phyloP scores from a whole-genome alignment of 2,113 vertebrate species.

The Mesitornis unicolor region DNA sequence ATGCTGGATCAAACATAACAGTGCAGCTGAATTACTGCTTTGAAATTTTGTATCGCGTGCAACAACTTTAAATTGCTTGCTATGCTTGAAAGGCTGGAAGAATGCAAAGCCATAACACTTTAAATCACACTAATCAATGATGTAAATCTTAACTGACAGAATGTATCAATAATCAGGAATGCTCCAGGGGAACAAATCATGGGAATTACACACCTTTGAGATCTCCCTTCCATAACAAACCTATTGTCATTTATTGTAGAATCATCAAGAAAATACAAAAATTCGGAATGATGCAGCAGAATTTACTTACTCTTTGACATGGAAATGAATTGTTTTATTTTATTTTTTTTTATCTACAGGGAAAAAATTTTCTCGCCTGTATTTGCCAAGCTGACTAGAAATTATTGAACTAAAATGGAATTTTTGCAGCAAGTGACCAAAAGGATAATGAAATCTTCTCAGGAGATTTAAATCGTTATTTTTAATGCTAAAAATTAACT shows the following conservation, averaged over 20 bases:
- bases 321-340: slow-evolving; percentile 14
- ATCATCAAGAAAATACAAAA: background rate
- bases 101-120: background rate
- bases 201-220: background rate
- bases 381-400: background rate
- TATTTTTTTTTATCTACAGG: no score
- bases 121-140: slow-evolving; percentile 59
- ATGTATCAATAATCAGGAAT: slow-evolving; percentile 35
- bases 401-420: background rate
- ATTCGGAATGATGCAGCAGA: background rate
- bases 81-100: slow-evolving; percentile 22
- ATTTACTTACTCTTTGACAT: background rate
- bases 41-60: slow-evolving; percentile 25
- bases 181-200: background rate
- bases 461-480: background rate
- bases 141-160: slow-evolving; percentile 35
- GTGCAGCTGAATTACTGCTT: slow-evolving; percentile 46
- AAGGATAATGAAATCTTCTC: background rate
- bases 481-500: background rate
- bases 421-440: background rate
- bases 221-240: background rate
- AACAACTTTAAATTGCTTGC: slow-evolving; percentile 38
- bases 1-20: slow-evolving; percentile 4
- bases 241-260: background rate
- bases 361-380: no score